Evolutionary conservation across 2,797 vertebrate species (phyloP).

Genomic region (Alauda arvensis): DNA sequence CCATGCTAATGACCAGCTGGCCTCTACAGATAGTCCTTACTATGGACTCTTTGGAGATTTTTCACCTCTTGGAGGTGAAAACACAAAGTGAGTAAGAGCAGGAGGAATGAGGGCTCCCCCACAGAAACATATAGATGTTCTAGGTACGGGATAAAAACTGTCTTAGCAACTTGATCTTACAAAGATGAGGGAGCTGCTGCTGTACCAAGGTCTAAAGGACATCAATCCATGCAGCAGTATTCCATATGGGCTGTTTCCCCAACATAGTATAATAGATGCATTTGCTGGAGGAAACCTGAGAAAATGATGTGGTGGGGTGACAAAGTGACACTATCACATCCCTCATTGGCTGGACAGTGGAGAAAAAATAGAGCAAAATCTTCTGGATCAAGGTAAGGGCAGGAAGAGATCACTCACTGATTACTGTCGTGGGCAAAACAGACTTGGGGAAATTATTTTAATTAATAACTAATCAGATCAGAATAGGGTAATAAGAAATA

Average conservation of each 20-base stretch:
- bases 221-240: not conserved
- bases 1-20: not conserved
- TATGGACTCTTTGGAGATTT: not conserved
- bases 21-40: not conserved
- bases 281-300: not conserved
- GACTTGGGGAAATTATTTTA: not conserved
- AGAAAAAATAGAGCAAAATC: not conserved
- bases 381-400: not conserved
- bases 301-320: not conserved
- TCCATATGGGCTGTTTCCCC: not conserved
- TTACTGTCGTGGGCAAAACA: not conserved
- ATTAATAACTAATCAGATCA: not conserved
- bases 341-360: not conserved
- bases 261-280: not conserved
- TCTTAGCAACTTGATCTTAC: not conserved
- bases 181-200: not conserved
- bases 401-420: not conserved
- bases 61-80: not conserved
- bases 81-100: not conserved
- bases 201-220: not conserved
- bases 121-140: not conserved
- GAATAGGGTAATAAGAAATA: not conserved
- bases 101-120: not conserved
- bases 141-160: not conserved
- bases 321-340: not conserved